phyloP scores from a whole-genome alignment of 2,888 invertebrate species.

The Synergus gifuensis region DNA sequence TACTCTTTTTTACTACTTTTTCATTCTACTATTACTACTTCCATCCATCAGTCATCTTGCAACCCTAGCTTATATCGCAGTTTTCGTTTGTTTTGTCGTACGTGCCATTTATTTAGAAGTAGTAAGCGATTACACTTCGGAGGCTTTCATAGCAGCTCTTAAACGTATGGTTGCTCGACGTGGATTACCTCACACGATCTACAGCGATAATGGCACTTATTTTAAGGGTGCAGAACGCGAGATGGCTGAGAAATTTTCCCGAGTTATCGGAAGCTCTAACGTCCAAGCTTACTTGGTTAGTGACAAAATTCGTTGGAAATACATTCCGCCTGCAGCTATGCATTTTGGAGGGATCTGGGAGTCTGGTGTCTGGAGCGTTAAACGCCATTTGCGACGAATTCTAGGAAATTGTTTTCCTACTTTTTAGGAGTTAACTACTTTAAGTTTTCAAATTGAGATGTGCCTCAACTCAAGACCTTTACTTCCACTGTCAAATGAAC shows the following conservation, averaged over 20 bases:
- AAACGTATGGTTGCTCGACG: constrained; percentile 61
- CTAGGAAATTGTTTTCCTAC: constrained; percentile 27
- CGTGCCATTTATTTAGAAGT: constrained; percentile 61
- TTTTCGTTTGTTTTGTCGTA: constrained; percentile 61
- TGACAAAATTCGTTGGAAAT: constrained; percentile 66
- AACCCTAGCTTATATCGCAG: no score
- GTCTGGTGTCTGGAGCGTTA: constrained; percentile 66
- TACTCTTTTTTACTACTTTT: no score
- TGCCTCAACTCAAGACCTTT: no score
- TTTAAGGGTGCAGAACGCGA: constrained; percentile 63
- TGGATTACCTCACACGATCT: constrained; percentile 59
- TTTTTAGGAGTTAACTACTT: no score
- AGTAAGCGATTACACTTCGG: no score
- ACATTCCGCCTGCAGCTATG: constrained; percentile 66
- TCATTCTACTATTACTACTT: no score
- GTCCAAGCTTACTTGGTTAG: constrained; percentile 42
- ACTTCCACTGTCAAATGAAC: no score
- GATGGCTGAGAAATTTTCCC: constrained; percentile 42
- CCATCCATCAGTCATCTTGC: no score
- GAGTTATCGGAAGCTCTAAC: not conserved
- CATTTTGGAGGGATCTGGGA: constrained; percentile 72
- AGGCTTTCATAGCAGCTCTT: constrained; percentile 61
- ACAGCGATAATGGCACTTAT: constrained; percentile 67
- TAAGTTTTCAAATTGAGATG: no score
- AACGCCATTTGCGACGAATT: constrained; percentile 61